These are phyloP conservation scores for Zapus hudsonius DNA, from an alignment of 2,113 vertebrate genomes.

Conservation along the genomic window DNA sequence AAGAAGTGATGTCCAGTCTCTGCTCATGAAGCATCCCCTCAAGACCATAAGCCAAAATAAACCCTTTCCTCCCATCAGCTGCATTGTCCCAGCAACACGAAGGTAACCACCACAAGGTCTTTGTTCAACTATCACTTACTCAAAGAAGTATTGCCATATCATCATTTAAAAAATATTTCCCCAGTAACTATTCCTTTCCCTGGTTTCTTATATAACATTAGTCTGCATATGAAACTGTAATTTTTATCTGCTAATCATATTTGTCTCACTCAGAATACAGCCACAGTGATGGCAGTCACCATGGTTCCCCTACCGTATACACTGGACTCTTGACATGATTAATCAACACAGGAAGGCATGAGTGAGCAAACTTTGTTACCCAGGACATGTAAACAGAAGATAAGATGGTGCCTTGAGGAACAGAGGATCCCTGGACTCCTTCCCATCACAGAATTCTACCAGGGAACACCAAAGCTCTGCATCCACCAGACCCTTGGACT, in stretches of 20 bases:
- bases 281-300: background rate
- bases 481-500: background rate
- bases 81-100: too few species aligned
- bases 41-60: too few species aligned
- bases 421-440: background rate
- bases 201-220: accelerated
- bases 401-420: background rate
- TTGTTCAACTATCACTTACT: background rate
- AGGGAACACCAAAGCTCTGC: background rate
- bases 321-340: background rate
- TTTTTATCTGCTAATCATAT: background rate
- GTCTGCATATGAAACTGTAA: background rate
- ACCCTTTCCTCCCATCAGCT: too few species aligned
- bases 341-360: background rate
- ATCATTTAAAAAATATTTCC: background rate
- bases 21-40: too few species aligned
- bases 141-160: background rate
- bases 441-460: background rate
- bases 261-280: background rate
- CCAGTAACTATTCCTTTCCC: background rate
- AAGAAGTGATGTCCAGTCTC: too few species aligned
- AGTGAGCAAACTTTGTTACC: background rate
- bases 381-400: accelerated
- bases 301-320: background rate
- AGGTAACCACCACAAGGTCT: too few species aligned